Base-by-base conservation (phyloP, 92 coral and sea anemone species). In the Anthopleura xanthogrammica region DNA sequence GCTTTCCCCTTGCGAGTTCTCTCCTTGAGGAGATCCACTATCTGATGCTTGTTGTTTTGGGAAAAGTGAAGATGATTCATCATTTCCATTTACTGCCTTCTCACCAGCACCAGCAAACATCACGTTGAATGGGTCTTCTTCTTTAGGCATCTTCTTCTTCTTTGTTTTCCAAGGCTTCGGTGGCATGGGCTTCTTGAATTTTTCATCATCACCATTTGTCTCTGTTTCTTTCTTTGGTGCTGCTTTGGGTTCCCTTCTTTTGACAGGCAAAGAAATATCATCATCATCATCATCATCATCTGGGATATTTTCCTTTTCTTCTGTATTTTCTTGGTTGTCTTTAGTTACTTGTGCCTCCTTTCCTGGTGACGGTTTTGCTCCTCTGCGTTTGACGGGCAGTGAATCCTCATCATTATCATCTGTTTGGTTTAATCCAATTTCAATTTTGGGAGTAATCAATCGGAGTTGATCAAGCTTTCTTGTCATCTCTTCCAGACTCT, bases 91-190 rank as follows among this genome's bases (percentile, higher is more conserved):
- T 14, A 55, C 60, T 81, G 62, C 20, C 17, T 60, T 43, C 40
- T 81, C 56, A 1, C 40, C 77, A 42, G 86, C 79, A 77, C 71
- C 82, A 20, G 89, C 75, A 80, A 80, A 86, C 75, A 80, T 29
- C 4, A 80, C 55, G 13, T 39, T n/a, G 80, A 79, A 85, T 41
- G 89, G 80, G 39, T 80, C 89, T 5, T 75, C 85, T 17, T 73
- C 50, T 75, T 86, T 71, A 16, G 75, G 75, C 1, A 54, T 81
- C 72, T 86, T 86, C 72, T 80, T 80, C 77, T 86, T 86, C 76
- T 86, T 86, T 20, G 71, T 74, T 50, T 80, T 80, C 89, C 89
- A 86, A 10, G 89, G 89, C 73, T 86, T 86, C 2, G 89, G 89
- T 2, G 89, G 89, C 79, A 86, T 23, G 13, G 89, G 85, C 70